These are phyloP conservation scores for Apoda limacodes DNA, from an alignment of 2,888 invertebrate species.

Conservation along the genomic window DNA sequence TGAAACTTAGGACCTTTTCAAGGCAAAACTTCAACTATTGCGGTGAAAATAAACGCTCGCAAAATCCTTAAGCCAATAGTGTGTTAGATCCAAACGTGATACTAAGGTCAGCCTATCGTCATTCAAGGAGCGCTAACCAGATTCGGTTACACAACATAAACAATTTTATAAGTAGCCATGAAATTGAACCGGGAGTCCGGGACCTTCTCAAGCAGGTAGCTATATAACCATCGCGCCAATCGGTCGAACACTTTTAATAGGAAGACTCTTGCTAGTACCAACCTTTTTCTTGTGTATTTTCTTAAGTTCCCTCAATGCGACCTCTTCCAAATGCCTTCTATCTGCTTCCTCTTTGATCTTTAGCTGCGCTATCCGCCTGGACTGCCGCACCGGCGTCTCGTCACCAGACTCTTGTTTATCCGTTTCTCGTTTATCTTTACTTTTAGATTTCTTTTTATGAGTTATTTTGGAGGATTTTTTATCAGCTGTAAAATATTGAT, in stretches of 20 bases:
- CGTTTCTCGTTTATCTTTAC: slow-evolving; percentile 26
- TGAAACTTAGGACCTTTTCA: too few relatives aligned
- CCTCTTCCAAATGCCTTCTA: slow-evolving; percentile 78
- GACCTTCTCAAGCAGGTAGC: too few relatives aligned
- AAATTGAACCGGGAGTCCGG: too few relatives aligned
- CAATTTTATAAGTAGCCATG: too few relatives aligned
- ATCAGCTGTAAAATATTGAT: slow-evolving; percentile 47
- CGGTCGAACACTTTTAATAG: not conserved
- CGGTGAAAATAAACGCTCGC: too few relatives aligned
- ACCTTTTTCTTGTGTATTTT: slow-evolving; percentile 72
- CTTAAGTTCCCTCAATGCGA: slow-evolving; percentile 75
- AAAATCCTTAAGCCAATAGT: too few relatives aligned
- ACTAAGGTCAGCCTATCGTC: too few relatives aligned
- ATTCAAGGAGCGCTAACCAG: too few relatives aligned
- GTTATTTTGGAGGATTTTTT: slow-evolving; percentile 46
- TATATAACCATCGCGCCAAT: not conserved
- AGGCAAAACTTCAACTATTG: too few relatives aligned
- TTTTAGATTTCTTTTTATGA: slow-evolving; percentile 35
- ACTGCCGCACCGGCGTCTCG: slow-evolving; percentile 76
- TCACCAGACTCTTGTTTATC: slow-evolving; percentile 28
- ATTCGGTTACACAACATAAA: too few relatives aligned
- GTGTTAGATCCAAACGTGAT: too few relatives aligned
- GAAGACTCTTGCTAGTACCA: not conserved
- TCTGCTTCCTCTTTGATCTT: slow-evolving; percentile 90
- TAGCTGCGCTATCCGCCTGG: slow-evolving; percentile 87